Evolutionary conservation across 2,797 vertebrate genomes (phyloP).

Genomic region (Halcyon badia): DNA sequence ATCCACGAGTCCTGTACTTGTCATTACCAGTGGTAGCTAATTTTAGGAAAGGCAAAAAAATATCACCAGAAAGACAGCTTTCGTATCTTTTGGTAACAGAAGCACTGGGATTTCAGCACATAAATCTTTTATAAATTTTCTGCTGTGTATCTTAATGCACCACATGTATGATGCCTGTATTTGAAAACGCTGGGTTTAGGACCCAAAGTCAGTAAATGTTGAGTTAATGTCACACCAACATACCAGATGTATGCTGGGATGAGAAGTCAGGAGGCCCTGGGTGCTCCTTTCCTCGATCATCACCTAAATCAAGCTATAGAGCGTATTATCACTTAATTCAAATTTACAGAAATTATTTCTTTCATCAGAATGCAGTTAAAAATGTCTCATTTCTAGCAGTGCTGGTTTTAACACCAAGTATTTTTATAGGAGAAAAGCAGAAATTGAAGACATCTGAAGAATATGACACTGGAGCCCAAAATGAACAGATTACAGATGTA

Average conservation of each 20-base stretch:
- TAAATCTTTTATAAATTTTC: background rate
- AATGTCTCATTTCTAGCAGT: background rate
- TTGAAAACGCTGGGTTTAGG: background rate
- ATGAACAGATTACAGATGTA: background rate
- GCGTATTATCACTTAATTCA: background rate
- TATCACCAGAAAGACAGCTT: background rate
- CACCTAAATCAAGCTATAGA: background rate
- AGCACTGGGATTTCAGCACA: background rate
- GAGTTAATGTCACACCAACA: background rate
- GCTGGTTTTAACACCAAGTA: background rate
- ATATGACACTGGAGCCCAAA: background rate
- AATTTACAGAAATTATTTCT: background rate
- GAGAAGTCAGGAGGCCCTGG: background rate
- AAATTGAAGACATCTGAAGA: constrained; percentile 32
- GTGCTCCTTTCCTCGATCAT: background rate
- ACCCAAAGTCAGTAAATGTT: background rate
- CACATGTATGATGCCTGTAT: background rate
- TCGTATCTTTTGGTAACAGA: background rate
- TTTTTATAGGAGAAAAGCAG: background rate
- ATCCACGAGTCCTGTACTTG: background rate
- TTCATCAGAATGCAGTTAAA: background rate
- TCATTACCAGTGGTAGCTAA: background rate
- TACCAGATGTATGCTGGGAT: background rate
- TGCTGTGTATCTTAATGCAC: background rate
- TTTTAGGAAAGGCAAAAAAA: background rate